phyloP scores from a whole-genome alignment of 2,888 invertebrate species.

The Resseliella maxima region DNA sequence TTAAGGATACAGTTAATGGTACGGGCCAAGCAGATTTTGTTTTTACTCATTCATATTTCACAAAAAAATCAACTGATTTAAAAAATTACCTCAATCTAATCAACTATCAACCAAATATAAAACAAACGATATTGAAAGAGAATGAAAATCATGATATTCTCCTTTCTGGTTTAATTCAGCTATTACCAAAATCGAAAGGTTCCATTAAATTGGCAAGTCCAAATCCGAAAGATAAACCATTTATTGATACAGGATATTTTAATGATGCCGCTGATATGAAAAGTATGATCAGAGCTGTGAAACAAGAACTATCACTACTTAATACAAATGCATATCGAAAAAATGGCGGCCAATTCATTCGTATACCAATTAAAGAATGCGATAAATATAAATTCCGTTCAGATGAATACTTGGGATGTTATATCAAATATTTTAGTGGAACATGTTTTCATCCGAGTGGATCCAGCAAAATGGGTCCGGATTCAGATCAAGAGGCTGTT shows the following conservation, averaged over 20 bases:
- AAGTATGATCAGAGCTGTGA: constrained; percentile 67
- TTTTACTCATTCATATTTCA: constrained; percentile 68
- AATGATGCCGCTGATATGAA: constrained; percentile 68
- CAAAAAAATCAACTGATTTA: constrained; percentile 61
- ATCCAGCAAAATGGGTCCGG: constrained; percentile 73
- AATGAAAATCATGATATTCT: constrained; percentile 64
- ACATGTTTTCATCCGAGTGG: constrained; percentile 82
- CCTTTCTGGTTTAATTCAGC: constrained; percentile 57
- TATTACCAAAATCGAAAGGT: constrained; percentile 56
- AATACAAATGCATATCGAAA: constrained; percentile 68
- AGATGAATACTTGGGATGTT: constrained; percentile 83
- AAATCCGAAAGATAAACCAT: constrained; percentile 16
- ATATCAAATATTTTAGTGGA: constrained; percentile 71
- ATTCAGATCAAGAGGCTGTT: constrained; percentile 67
- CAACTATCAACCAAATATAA: constrained; percentile 63
- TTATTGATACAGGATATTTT: constrained; percentile 55
- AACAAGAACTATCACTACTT: constrained; percentile 62
- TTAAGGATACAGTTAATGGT: constrained; percentile 70
- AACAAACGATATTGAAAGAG: constrained; percentile 64
- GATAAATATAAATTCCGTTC: constrained; percentile 74
- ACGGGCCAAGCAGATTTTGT: constrained; percentile 70
- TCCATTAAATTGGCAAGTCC: not conserved
- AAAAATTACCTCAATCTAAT: constrained; percentile 62
- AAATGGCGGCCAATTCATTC: too few species aligned
- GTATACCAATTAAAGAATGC: constrained; percentile 70